Percentiles rank a stretch among this genome's conserved stretches.
phyloP scores from a whole-genome alignment of 2,797 vertebrate species.

The Cheirogaleus major region DNA sequence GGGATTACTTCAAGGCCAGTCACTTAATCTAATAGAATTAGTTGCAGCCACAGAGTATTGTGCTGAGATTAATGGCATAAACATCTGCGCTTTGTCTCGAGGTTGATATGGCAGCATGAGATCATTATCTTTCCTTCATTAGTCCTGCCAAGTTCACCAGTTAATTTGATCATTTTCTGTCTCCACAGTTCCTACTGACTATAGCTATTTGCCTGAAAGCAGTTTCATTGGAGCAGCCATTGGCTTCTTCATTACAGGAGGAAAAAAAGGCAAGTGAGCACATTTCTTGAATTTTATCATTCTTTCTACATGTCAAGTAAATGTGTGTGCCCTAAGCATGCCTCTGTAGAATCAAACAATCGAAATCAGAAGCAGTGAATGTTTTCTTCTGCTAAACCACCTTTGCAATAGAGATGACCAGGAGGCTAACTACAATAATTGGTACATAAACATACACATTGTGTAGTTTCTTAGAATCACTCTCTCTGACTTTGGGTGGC shows the following conservation, averaged over 20 bases:
- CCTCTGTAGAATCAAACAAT: conserved; percentile 8
- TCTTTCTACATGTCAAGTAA: not conserved
- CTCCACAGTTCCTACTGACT: conserved; percentile 94
- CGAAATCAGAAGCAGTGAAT: not conserved
- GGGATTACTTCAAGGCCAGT: conserved; percentile 14
- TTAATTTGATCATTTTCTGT: conserved; percentile 67
- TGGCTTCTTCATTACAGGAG: conserved; percentile 91
- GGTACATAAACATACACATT: not conserved
- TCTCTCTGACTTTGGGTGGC: not conserved
- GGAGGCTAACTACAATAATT: not conserved
- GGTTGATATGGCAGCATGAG: conserved; percentile 57
- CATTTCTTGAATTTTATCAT: conserved; percentile 29
- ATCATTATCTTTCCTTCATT: conserved; percentile 69
- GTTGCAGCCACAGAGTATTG: conserved; percentile 53
- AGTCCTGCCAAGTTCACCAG: conserved; percentile 57
- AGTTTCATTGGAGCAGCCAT: conserved; percentile 92
- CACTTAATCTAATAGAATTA: conserved; percentile 67
- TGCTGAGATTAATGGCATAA: conserved; percentile 55
- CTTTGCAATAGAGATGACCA: not conserved
- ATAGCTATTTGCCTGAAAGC: conserved; percentile 94
- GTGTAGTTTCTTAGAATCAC: not conserved
- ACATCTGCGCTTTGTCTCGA: conserved; percentile 48
- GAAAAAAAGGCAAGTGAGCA: conserved; percentile 91
- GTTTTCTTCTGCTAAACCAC: not conserved
- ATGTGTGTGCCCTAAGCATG: not conserved